Conservation (phyloP, 2,797 vertebrate species). For the Crax fasciolata region DNA sequence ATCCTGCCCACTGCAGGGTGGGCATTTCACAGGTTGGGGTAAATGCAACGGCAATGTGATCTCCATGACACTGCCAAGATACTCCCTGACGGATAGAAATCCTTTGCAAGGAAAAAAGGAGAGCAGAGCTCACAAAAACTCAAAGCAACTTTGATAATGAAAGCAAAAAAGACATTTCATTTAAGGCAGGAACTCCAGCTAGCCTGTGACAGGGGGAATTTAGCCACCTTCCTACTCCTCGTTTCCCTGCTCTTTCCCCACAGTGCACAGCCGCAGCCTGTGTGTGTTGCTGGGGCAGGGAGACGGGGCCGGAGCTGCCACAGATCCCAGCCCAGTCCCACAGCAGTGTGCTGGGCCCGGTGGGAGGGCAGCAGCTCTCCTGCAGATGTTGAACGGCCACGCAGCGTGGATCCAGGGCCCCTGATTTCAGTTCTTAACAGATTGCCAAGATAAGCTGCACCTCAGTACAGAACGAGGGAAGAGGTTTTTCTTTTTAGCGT, state of each 20-base stretch:
- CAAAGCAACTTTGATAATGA: not conserved
- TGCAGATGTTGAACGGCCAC: conserved; percentile 15
- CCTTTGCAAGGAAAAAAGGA: not conserved
- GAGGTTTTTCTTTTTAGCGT: conserved; percentile 22
- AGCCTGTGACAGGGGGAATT: not conserved
- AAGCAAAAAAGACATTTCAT: conserved; percentile 11
- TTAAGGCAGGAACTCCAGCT: conserved; percentile 16
- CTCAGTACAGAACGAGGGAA: conserved; percentile 10
- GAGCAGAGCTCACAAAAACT: conserved; percentile 14
- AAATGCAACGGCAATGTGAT: not conserved
- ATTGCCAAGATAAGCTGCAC: conserved; percentile 64
- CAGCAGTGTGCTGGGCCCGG: not conserved
- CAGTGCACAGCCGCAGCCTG: not conserved
- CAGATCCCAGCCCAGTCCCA: fast-evolving
- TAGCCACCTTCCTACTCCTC: not conserved
- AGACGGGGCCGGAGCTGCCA: not conserved
- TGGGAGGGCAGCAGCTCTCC: not conserved
- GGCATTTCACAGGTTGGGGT: not conserved
- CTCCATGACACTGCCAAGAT: not conserved
- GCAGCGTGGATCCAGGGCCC: not conserved
- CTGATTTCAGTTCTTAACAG: conserved; percentile 64
- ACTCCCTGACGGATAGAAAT: not conserved
- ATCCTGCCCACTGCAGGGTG: not conserved
- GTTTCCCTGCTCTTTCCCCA: not conserved
- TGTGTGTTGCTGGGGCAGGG: not conserved